Evolutionary conservation across 2,797 vertebrate genomes (phyloP).

Genomic region (Coccyzus lansbergi): DNA sequence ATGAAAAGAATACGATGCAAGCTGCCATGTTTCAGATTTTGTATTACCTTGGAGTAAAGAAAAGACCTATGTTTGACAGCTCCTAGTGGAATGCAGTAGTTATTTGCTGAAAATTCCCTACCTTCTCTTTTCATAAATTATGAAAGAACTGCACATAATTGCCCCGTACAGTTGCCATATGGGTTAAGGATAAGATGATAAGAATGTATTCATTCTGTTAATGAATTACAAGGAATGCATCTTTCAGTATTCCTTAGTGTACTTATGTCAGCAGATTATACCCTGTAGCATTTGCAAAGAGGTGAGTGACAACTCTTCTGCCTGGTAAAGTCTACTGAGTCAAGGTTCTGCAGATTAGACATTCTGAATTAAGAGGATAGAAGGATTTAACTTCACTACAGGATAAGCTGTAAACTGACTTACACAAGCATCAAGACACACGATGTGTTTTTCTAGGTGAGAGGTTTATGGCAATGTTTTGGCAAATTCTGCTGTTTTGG

Average conservation of each 20-base stretch:
- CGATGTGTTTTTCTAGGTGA: not conserved
- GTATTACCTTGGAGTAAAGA: not conserved
- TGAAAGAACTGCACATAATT: not conserved
- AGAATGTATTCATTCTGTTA: not conserved
- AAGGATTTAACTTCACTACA: not conserved
- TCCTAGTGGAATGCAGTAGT: not conserved
- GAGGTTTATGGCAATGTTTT: not conserved
- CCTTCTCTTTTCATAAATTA: not conserved
- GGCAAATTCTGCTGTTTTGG: not conserved
- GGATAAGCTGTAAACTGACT: not conserved
- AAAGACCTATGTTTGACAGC: not conserved
- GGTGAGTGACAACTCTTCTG: not conserved
- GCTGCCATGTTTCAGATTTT: not conserved
- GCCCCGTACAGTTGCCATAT: not conserved
- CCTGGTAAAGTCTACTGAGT: not conserved
- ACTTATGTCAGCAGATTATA: not conserved
- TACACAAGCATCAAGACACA: not conserved
- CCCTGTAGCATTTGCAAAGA: not conserved
- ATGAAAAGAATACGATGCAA: not conserved
- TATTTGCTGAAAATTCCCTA: not conserved
- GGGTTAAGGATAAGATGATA: rapidly evolving
- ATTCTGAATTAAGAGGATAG: not conserved
- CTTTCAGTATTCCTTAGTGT: not conserved
- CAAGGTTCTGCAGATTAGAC: not conserved
- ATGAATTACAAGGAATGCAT: not conserved